Base-by-base conservation (phyloP, 2,113 vertebrate genomes). In the Lagenorhynchus albirostris region DNA sequence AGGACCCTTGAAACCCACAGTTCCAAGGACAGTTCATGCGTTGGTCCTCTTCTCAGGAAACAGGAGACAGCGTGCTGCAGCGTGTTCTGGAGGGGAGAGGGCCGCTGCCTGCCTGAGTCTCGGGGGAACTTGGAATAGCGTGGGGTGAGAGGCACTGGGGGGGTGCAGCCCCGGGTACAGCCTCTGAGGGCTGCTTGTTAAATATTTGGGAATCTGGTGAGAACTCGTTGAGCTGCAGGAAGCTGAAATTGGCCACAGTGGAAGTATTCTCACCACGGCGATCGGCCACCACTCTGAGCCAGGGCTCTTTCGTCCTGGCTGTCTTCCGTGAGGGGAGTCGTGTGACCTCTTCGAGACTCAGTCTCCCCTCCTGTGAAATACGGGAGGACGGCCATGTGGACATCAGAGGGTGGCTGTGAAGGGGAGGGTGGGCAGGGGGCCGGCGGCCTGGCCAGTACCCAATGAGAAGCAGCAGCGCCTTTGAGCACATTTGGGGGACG, bases 241-340 rank as follows among this genome's bases (percentile, higher is more conserved):
- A 44, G 41, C 47, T 23, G 47, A 12, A 12, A 5, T 4, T 41
- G 25, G 36, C 90, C 25, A 0, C 0, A 2, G 36, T 4, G 18
- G 62, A 20, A 2, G 44, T 2, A 0, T 31, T 12, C 23, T 33
- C 10, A 11, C n/a, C 11, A 0, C 0, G 1, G 58, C 0, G 2
- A 5, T 8, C 0, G 21, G 47, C 36, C 26, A 15, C 6, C 20
- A 0, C 73, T 9, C 5, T 8, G 6, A 44, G 38, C 15, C 53
- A 26, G 41, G 41, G 26, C 38, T 31, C 3, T 21, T 3, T 33
- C 12, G 31, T 67, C 5, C 31, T 67, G 3, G 8, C n/a, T 38
- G 58, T 1, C 60, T 36, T 2, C 58, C 23, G 44, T 73, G 5
- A 36, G 47, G 20, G 25, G 15, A n/a, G 53, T 26, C 6, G 0